A percentile compares a stretch with the other conserved stretches of the same genome.
Conservation (phyloP, 2,888 invertebrate species). For the Baronia brevicornis region DNA sequence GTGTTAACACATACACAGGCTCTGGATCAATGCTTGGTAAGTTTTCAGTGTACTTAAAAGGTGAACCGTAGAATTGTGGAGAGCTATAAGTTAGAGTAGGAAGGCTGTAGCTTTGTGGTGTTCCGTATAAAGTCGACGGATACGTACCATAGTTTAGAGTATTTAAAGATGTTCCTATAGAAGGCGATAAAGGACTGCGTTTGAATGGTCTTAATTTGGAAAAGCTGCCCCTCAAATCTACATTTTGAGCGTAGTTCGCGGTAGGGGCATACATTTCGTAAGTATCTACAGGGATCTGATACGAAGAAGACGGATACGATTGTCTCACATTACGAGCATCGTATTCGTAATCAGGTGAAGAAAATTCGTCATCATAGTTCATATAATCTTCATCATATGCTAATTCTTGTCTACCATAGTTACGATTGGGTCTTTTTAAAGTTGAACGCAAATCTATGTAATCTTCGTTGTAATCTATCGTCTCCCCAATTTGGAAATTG, state of each 20-base stretch:
- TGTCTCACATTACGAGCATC: slow-evolving; percentile 23
- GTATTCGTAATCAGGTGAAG: slow-evolving; percentile 30
- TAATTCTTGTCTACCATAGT: slow-evolving; percentile 27
- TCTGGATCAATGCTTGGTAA: too few species aligned
- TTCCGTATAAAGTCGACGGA: slow-evolving; percentile 6
- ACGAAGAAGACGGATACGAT: slow-evolving; percentile 17
- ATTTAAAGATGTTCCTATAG: slow-evolving; percentile 8
- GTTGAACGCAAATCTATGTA: slow-evolving; percentile 23
- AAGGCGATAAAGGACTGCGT: slow-evolving; percentile 15
- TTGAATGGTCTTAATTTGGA: slow-evolving; percentile 29
- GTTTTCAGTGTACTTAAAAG: too few species aligned
- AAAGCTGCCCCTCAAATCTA: slow-evolving; percentile 27
- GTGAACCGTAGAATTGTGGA: slow-evolving; percentile 20
- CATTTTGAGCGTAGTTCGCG: slow-evolving; percentile 22
- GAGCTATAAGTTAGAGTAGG: slow-evolving; percentile 29
- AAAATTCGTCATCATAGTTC: slow-evolving; percentile 30
- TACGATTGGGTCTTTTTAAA: slow-evolving; percentile 23
- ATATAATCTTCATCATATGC: slow-evolving; percentile 32
- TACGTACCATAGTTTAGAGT: slow-evolving; percentile 17
- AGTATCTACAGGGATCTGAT: slow-evolving; percentile 13
- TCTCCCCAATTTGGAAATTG: slow-evolving; percentile 36
- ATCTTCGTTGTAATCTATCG: slow-evolving; percentile 30
- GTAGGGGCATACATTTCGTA: slow-evolving; percentile 28
- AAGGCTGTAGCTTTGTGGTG: slow-evolving; percentile 13
- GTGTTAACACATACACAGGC: slow-evolving; percentile 58